Evolutionary conservation across 2,888 invertebrate species (phyloP).

Genomic region (Nomada hirtipes): DNA sequence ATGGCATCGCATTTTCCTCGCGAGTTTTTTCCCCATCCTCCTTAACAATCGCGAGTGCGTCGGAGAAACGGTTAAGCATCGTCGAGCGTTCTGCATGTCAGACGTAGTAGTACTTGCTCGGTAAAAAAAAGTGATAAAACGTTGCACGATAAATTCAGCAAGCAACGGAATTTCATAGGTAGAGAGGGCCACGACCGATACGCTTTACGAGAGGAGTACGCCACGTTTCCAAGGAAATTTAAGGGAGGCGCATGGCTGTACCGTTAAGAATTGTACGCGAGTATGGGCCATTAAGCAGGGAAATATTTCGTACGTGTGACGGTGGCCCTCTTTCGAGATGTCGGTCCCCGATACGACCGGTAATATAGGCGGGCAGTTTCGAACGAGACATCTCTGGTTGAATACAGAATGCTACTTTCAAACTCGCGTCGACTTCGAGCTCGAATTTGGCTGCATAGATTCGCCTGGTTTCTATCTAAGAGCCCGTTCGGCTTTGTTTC

Average conservation of each 20-base stretch:
- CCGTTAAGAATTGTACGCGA: constrained; percentile 43
- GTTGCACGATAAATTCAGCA: constrained; percentile 24
- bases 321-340: constrained; percentile 65
- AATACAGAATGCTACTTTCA: constrained; percentile 73
- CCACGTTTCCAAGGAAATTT: constrained; percentile 34
- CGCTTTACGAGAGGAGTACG: constrained; percentile 27
- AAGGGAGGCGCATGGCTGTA: constrained; percentile 16
- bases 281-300: constrained; percentile 54
- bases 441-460: constrained; percentile 50
- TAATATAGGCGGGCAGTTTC: constrained; percentile 65
- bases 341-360: constrained; percentile 67
- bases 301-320: constrained; percentile 59
- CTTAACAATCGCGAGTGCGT: no score
- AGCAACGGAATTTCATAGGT: background rate
- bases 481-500: background rate
- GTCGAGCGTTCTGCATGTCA: background rate
- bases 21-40: no score
- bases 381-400: constrained; percentile 63
- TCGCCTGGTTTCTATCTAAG: constrained; percentile 44
- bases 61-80: background rate
- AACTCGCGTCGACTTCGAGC: constrained; percentile 75
- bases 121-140: constrained; percentile 8
- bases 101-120: background rate
- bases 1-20: background rate
- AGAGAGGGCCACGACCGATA: background rate